A percentile compares a stretch with the other conserved stretches of the same genome.
Evolutionary conservation across 2,113 vertebrate species (phyloP).

Genomic region (Delphinapterus leucas): DNA sequence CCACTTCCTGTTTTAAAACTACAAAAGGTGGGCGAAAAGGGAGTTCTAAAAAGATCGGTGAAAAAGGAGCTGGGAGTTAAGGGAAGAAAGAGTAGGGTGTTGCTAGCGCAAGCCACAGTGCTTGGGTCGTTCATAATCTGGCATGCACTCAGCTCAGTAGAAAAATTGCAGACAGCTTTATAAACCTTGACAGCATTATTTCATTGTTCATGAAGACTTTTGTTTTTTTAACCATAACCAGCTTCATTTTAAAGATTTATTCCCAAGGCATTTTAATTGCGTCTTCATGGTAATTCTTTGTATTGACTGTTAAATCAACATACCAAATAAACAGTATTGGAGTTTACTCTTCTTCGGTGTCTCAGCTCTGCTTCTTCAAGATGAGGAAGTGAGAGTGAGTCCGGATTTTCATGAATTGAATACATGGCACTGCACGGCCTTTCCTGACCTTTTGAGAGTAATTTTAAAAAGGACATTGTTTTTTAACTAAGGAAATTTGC

Average conservation of each 20-base stretch:
- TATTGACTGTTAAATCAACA: conserved; percentile 33
- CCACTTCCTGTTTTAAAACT: neutral
- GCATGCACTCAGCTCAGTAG: neutral
- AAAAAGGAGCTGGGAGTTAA: neutral
- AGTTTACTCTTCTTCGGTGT: neutral
- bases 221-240: neutral
- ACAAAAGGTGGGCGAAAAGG: neutral
- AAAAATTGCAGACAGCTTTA: neutral
- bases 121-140: neutral
- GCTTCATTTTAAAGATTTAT: conserved; percentile 55
- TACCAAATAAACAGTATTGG: neutral
- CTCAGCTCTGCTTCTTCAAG: neutral
- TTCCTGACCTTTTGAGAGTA: neutral
- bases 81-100: neutral
- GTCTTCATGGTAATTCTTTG: conserved; percentile 53
- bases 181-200: conserved; percentile 29
- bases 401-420: neutral
- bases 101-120: accelerated
- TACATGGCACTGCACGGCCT: accelerated
- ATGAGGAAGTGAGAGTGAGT: neutral
- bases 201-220: conserved; percentile 39
- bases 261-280: conserved; percentile 56
- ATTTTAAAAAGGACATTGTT: neutral
- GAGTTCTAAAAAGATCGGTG: neutral
- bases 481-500: neutral